A percentile compares a stretch with the other conserved stretches of the same genome.
These are phyloP conservation scores for Pissodes strobi DNA, from an alignment of 1,140 invertebrate genomes.

Conservation along the genomic window DNA sequence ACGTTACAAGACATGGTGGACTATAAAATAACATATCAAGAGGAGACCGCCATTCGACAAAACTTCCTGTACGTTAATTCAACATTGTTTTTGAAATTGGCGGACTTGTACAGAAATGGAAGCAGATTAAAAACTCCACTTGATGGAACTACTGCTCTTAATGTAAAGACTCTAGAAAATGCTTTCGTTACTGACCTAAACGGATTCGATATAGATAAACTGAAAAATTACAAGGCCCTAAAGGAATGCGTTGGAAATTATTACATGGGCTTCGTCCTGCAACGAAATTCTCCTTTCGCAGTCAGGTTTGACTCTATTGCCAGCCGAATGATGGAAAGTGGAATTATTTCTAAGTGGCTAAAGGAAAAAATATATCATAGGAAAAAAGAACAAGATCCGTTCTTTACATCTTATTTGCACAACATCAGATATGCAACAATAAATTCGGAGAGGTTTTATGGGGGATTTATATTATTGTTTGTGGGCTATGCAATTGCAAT, in stretches of 20 bases:
- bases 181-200: constrained; percentile 18
- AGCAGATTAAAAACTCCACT: background rate
- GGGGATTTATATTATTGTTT: constrained; percentile 1
- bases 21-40: background rate
- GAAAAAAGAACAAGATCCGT: constrained; percentile 8
- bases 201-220: background rate
- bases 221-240: constrained; percentile 20
- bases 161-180: constrained; percentile 15
- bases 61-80: background rate
- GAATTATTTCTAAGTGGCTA: constrained; percentile 15
- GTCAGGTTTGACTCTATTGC: background rate
- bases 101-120: constrained; percentile 3
- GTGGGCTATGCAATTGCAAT: background rate
- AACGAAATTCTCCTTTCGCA: constrained; percentile 23
- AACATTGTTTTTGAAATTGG: constrained; percentile 3
- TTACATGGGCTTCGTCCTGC: constrained; percentile 21
- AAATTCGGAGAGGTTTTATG: background rate
- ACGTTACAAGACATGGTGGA: constrained; percentile 33
- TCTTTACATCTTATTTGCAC: constrained; percentile 4
- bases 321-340: constrained; percentile 7
- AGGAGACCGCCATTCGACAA: background rate
- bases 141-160: constrained; percentile 6
- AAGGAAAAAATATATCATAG: background rate
- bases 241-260: constrained; percentile 17
- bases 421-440: background rate